phyloP scores from a whole-genome alignment of 2,797 vertebrate species.

The Tragopan temminckii region DNA sequence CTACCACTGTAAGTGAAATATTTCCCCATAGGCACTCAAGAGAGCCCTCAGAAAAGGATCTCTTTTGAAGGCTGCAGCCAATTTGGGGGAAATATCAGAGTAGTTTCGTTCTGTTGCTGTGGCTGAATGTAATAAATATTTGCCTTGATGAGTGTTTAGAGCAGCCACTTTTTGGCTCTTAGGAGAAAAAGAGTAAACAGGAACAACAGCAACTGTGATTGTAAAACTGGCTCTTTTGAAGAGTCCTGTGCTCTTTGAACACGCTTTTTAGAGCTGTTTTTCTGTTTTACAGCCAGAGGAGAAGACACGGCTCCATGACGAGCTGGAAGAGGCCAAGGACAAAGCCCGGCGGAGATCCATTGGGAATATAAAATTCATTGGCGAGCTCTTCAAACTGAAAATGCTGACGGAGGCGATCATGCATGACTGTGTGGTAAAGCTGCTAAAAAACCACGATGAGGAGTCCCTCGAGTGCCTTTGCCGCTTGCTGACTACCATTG shows the following conservation, averaged over 20 bases:
- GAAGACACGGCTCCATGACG: conserved; percentile 90
- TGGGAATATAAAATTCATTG: conserved; percentile 97
- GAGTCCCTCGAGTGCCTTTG: conserved; percentile 97
- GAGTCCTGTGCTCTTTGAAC: not conserved
- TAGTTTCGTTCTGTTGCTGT: not conserved
- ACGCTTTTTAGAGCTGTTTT: not conserved
- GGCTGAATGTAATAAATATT: not conserved
- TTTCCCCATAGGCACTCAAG: not conserved
- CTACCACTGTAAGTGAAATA: conserved; percentile 85
- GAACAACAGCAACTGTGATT: not conserved
- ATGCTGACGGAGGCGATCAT: conserved; percentile 99
- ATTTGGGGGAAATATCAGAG: not conserved
- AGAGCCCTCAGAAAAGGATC: not conserved
- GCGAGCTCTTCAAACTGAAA: conserved; percentile 97
- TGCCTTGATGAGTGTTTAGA: not conserved
- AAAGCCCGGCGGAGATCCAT: conserved; percentile 95
- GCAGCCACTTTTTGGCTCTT: not conserved
- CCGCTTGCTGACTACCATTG: conserved; percentile 95
- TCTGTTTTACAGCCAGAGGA: conserved; percentile 85
- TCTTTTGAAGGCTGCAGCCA: not conserved
- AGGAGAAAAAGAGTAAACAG: not conserved
- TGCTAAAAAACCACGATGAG: conserved; percentile 96
- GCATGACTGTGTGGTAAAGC: conserved; percentile 98
- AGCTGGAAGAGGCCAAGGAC: conserved; percentile 95
- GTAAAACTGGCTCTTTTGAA: not conserved